Evolutionary conservation across 2,797 vertebrate species (phyloP), one percentile per base, ranked within the genome.

Genomic region (Melanotaenia trifasciata): DNA sequence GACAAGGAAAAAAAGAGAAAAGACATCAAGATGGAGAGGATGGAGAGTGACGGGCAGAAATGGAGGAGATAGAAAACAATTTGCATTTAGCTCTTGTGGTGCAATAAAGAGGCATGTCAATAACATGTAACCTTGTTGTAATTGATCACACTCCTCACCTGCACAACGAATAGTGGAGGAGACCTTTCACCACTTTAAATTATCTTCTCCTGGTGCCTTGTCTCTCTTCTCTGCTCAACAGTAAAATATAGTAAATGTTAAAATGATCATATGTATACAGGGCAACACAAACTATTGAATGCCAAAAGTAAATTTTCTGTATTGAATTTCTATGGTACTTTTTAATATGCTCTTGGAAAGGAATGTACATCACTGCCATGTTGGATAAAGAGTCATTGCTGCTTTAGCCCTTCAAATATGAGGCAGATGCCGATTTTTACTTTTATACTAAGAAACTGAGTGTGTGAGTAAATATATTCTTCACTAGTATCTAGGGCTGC

Each of bases 121-220:
- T 76, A 81, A 83, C 81, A 80, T 58, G 58, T 82, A 86, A 91
- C 73, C 79, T 83, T 12, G 79, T 89, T 82, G 73, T 8, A 66
- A 88, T 89, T 43, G 82, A 92, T 84, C 78, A 18, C 1, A 5
- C 54, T 57, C 22, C n/a, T 43, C 16, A 47, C 30, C 68, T 47
- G 64, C 0, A 18, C 16, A 0, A 32, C 10, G 59, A 60, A 79
- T 86, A 88, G 79, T 83, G 80, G 78, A 78, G 63, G 64, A 75
- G 72, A 63, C 70, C 76, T 74, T 72, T 84, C 74, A 64, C 62
- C 83, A 66, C 57, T 7, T 33, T 71, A 62, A 70, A 84, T 90
- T 81, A 85, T 67, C 32, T 67, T 60, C 40, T 67, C 30, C 18
- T 3, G 3, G 24, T n/a, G 9, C 28, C 57, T 58, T 47, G 10